phyloP scores from a whole-genome alignment of 1,140 invertebrate species.

The Drosophila pseudoananassae region DNA sequence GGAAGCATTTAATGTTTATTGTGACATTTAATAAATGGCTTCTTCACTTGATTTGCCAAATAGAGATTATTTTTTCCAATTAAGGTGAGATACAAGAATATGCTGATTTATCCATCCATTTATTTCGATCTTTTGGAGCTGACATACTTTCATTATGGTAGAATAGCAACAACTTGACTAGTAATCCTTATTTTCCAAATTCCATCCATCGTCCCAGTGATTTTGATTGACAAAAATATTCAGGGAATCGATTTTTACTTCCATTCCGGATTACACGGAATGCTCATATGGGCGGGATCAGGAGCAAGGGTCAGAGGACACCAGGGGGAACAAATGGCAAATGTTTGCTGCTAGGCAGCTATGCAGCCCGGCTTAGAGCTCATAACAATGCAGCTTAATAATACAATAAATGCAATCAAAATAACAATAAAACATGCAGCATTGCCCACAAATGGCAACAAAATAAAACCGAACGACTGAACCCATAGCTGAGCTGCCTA shows the following conservation, averaged over 20 bases:
- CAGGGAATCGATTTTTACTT: constrained; percentile 39
- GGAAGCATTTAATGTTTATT: neutral
- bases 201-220: neutral
- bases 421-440: constrained; percentile 83
- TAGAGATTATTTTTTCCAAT: neutral
- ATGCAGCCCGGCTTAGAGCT: constrained; percentile 57
- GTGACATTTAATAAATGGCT: neutral
- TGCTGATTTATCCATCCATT: neutral
- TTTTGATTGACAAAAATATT: constrained; percentile 42
- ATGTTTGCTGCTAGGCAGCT: constrained; percentile 53
- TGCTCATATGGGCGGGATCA: neutral
- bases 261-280: constrained; percentile 17
- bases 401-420: constrained; percentile 83
- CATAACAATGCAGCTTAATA: constrained; percentile 82
- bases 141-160: neutral
- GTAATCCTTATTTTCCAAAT: constrained; percentile 16
- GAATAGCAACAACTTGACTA: constrained; percentile 5
- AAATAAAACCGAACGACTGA: constrained; percentile 61
- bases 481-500: constrained; percentile 55
- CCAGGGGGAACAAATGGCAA: constrained; percentile 29
- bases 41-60: neutral
- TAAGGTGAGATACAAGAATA: neutral
- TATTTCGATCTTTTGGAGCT: neutral
- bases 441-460: constrained; percentile 73
- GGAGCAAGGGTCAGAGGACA: constrained; percentile 6